Base-by-base conservation (phyloP, 2,113 vertebrate genomes). In the Capreolus pygargus region DNA sequence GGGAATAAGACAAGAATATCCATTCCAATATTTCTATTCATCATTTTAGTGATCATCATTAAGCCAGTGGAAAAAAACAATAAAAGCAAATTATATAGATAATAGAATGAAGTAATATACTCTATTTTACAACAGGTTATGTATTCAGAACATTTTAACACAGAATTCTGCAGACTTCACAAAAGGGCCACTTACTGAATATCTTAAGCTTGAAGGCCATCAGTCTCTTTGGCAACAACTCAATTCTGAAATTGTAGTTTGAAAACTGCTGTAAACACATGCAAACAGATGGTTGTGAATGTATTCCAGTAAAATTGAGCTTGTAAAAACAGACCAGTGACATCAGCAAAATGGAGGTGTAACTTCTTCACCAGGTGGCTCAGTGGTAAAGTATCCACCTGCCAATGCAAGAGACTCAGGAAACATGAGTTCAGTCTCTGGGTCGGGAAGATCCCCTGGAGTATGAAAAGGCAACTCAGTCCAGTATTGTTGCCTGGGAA, bases 341-440 rank as follows among this genome's bases (percentile, higher is more conserved):
- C 47, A 39, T 36, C 50, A 57, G 36, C 4, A n/a, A 70, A 74
- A 58, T 4, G 30, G 14, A 70, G 13, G 16, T 3, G 3, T 55
- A 14, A 43, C 1, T 0, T 25, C 36, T 43, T 76, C 6, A 43
- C 6, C 36, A 76, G 39, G 12, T 76, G 6, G 12, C 39, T 76
- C 39, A 76, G 39, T 27, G 39, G 7, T 76, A 76, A 76, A 76
- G 36, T 43, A 76, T 76, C 23, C 39, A 76, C 70, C 6, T 43
- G 70, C 12, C 36, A 76, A 4, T 43, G 11, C 23, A 76, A 23
- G 39, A 76, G 70, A 43, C 39, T 43, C 39, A 76, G 70, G 23
- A 76, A 76, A 43, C 23, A 27, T 7, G 23, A 43, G 23, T 27
- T 76, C 12, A 6, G 1, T 15, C 12, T 43, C 70, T 76, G 15